These are phyloP conservation scores for Odontothrips loti DNA, from an alignment of 2,888 invertebrate species.

Conservation along the genomic window DNA sequence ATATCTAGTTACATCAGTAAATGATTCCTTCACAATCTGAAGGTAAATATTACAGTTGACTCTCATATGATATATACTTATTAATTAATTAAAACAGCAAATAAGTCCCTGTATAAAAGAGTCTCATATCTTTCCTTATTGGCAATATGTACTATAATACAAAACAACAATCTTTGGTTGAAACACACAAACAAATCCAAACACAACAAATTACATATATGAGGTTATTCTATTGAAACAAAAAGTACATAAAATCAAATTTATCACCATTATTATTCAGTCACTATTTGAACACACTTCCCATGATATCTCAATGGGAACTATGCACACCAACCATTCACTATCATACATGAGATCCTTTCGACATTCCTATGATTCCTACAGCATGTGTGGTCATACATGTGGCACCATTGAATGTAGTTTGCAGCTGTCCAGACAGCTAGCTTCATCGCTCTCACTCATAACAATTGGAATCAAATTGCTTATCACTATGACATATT, in stretches of 20 bases:
- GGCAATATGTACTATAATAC: background rate
- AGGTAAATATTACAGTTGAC: background rate
- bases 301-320: background rate
- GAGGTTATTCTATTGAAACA: constrained; percentile 33
- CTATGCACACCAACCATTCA: background rate
- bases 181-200: constrained; percentile 38
- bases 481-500: background rate
- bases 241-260: constrained; percentile 27
- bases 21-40: background rate
- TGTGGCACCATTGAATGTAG: background rate
- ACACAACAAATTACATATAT: constrained; percentile 35
- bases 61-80: background rate
- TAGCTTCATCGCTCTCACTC: background rate
- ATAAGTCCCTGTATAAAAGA: constrained; percentile 33
- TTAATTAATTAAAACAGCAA: background rate
- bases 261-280: constrained; percentile 30
- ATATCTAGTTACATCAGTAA: background rate
- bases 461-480: background rate
- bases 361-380: background rate
- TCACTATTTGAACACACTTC: background rate
- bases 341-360: constrained; percentile 13
- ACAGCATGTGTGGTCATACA: too few relatives aligned
- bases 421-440: background rate
- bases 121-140: constrained; percentile 32
- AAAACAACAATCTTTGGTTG: constrained; percentile 40